These are phyloP conservation scores for Apamea monoglypha DNA, from an alignment of 2,888 invertebrate species.

Conservation along the genomic window DNA sequence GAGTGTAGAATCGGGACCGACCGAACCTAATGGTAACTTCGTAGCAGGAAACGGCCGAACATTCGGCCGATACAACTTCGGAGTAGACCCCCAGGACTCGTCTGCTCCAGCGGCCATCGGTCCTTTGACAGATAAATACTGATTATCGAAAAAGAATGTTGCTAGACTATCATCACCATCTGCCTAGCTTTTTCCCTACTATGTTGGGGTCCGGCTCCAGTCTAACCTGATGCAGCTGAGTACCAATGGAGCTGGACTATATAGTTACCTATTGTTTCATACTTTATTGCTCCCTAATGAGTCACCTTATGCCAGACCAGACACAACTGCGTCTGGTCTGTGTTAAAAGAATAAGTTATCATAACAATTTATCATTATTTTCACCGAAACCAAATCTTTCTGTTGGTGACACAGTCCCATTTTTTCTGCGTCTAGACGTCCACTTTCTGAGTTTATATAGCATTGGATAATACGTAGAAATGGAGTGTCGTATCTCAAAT, in stretches of 20 bases:
- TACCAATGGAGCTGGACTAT: not conserved
- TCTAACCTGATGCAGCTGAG: no score
- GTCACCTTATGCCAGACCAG: not conserved
- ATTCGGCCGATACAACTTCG: no score
- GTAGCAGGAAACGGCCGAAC: no score
- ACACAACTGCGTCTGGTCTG: no score
- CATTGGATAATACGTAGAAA: conserved; percentile 15
- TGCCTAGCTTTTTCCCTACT: no score
- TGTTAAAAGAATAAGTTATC: not conserved
- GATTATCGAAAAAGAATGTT: not conserved
- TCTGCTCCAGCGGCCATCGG: no score
- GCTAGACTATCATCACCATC: not conserved
- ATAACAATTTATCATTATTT: not conserved
- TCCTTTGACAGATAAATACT: no score
- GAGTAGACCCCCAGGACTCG: no score
- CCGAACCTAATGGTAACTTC: no score
- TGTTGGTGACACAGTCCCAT: not conserved
- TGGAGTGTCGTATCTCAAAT: not conserved
- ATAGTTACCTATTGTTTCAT: not conserved
- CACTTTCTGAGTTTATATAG: conserved; percentile 17
- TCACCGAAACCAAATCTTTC: not conserved
- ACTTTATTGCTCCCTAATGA: no score
- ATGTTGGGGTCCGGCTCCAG: no score
- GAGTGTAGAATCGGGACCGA: no score
- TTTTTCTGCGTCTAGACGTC: conserved; percentile 44